phyloP scores from a whole-genome alignment of 2,797 vertebrate genomes.

The Pachyuromys duprasi region DNA sequence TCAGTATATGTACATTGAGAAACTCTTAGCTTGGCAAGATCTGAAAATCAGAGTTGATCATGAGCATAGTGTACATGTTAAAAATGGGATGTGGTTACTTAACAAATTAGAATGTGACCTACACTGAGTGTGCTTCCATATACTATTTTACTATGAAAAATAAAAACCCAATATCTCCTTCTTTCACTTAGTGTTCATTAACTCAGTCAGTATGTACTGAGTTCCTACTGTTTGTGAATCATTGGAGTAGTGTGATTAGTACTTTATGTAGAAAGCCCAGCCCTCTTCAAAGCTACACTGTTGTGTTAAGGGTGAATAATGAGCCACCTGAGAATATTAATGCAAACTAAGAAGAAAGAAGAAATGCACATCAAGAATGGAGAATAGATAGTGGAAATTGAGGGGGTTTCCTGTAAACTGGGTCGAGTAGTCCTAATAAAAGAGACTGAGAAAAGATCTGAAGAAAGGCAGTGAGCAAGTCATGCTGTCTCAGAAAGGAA shows the following conservation, averaged over 20 bases:
- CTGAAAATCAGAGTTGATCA: slow-evolving; percentile 37
- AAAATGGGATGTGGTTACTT: slow-evolving; percentile 16
- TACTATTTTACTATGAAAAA: not conserved
- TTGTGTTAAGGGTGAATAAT: not conserved
- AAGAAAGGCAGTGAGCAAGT: not conserved
- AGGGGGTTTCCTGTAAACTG: not conserved
- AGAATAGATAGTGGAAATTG: not conserved
- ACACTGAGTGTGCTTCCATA: slow-evolving; percentile 11
- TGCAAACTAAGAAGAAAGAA: not conserved
- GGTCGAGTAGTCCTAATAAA: not conserved
- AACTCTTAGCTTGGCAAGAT: slow-evolving; percentile 50
- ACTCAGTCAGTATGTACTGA: not conserved
- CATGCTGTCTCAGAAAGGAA: not conserved
- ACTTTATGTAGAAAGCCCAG: not conserved
- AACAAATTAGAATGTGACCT: slow-evolving; percentile 17
- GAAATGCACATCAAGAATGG: not conserved
- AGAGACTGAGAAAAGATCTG: not conserved
- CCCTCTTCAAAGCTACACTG: not conserved
- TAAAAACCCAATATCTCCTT: not conserved
- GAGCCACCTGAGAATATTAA: not conserved
- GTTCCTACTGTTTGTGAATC: not conserved
- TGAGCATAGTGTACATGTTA: not conserved
- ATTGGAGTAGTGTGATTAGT: not conserved
- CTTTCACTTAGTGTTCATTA: not conserved
- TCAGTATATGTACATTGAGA: slow-evolving; percentile 27